Evolutionary conservation across 1,140 invertebrate genomes (phyloP).

Genomic region (Theocolax elegans): DNA sequence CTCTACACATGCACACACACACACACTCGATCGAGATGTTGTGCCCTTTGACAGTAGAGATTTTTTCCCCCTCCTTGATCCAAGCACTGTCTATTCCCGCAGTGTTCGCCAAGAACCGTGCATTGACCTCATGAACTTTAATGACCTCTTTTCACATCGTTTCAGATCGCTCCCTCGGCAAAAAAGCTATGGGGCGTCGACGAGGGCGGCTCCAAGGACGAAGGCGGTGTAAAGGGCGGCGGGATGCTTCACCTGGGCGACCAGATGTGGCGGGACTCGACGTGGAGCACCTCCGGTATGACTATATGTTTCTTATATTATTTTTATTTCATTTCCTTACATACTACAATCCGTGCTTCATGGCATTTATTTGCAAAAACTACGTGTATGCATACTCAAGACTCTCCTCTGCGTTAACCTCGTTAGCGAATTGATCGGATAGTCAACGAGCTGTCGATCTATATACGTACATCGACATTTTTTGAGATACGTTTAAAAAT

Average conservation of each 20-base stretch:
- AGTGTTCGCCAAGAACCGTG: not conserved
- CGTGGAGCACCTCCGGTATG: slow-evolving; percentile 86
- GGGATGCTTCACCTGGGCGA: slow-evolving; percentile 83
- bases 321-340: not conserved
- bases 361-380: no score
- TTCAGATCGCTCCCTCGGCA: slow-evolving; percentile 85
- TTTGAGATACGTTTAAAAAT: no score
- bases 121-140: slow-evolving; percentile 39
- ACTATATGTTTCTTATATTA: not conserved
- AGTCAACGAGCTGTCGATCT: no score
- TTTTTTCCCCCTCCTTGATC: no score
- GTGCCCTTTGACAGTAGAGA: no score
- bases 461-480: no score
- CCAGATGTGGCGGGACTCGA: slow-evolving; percentile 87
- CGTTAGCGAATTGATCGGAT: no score
- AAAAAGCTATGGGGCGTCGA: slow-evolving; percentile 90
- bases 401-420: not conserved
- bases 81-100: no score
- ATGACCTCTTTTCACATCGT: slow-evolving; percentile 58
- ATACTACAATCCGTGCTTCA: no score
- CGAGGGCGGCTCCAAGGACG: slow-evolving; percentile 76
- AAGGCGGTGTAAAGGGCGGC: slow-evolving; percentile 68
- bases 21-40: no score
- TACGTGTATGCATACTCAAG: no score
- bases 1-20: no score